Base-by-base conservation (phyloP, 2,797 vertebrate species). In the Delichon dasypus region DNA sequence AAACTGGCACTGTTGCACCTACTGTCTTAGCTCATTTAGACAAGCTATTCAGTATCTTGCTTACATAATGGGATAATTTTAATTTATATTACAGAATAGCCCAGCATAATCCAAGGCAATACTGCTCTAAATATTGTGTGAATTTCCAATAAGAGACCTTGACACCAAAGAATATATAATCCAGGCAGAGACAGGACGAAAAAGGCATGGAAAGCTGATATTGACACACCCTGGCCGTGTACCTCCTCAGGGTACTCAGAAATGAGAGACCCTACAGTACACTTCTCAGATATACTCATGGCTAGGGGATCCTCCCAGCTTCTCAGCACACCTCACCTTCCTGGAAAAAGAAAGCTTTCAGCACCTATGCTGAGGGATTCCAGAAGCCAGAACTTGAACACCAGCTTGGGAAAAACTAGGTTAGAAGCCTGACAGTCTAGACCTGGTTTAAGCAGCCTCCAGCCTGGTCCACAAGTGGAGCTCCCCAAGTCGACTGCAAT, bases 311-410 rank as follows among this genome's bases (percentile, higher is more conserved):
- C 75, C 65, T 90, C 53, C 61, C 64, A 91, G 74, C 38, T 79
- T 48, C 86, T 70, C 48, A 65, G 51, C 23, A 67, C 77, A 71
- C 30, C 61, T 80, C 72, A 50, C 19, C 23, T n/a, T 70, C 62
- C 30, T 61, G 47, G 70, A 85, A 95, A 67, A 83, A 27, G 38
- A 83, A 87, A 83, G 61, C 40, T 77, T 74, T 61, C 61, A 48
- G 90, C 85, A 85, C 48, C 42, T 66, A 72, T 1, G 0, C 62
- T n/a, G 61, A 89, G 61, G 29, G 50, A 30, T 94, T 95, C 73
- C 76, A 85, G 93, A 91, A 66, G 90, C 48, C 55, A 85, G n/a
- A 78, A 95, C 94, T 50, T 85, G 92, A 97, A 93, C 11, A 66
- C 2, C 5, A 92, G n/a, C 27, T 77, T 42, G 30, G 60, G 68